These are phyloP conservation scores for Oscheius sp. DNA, from an alignment of 2,888 invertebrate genomes.

Conservation along the genomic window DNA sequence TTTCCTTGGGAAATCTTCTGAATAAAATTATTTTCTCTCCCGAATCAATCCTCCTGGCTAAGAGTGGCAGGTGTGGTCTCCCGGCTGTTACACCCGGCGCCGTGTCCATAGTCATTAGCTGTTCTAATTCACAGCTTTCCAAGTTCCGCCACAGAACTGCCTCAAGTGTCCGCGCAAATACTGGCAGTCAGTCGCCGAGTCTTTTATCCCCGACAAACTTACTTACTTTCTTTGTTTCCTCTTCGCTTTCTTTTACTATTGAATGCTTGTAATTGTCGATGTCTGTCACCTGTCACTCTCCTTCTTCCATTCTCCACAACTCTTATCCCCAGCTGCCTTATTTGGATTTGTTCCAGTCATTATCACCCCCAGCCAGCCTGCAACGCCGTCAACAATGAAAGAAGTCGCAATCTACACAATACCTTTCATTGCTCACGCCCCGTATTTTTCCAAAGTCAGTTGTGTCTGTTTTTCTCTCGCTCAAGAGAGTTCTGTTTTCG, in stretches of 20 bases:
- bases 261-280: too few relatives aligned
- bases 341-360: too few relatives aligned
- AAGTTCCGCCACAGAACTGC: not conserved
- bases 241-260: not conserved
- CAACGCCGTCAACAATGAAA: too few relatives aligned
- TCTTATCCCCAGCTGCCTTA: too few relatives aligned
- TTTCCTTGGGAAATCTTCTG: not conserved
- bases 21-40: not conserved
- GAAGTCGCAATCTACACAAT: too few relatives aligned
- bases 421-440: too few relatives aligned
- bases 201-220: not conserved
- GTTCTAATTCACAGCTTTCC: conserved; percentile 17
- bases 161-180: not conserved
- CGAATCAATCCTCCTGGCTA: not conserved
- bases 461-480: too few relatives aligned
- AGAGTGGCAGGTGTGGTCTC: conserved; percentile 3
- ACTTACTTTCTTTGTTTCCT: not conserved
- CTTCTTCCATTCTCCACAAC: too few relatives aligned
- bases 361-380: too few relatives aligned
- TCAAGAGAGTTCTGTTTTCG: too few relatives aligned
- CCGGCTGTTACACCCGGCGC: conserved; percentile 7
- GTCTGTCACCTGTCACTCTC: too few relatives aligned
- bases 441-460: too few relatives aligned
- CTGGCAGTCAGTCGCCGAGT: not conserved
- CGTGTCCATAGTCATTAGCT: conserved; percentile 18